These are phyloP conservation scores for Polydrusus tereticollis DNA, from an alignment of 2,888 invertebrate species.

Conservation along the genomic window DNA sequence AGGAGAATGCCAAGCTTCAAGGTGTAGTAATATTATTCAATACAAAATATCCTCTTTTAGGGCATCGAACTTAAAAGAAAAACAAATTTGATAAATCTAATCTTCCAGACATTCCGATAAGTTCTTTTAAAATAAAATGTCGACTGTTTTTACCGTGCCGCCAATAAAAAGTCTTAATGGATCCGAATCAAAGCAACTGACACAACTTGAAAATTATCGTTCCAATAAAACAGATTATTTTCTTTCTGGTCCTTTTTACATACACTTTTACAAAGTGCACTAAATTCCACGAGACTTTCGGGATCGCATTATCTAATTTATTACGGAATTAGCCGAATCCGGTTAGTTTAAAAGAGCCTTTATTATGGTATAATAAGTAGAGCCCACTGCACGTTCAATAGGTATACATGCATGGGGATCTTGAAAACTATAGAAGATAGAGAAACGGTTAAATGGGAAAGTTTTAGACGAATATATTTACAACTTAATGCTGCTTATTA, in stretches of 20 bases:
- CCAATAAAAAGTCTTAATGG: not conserved
- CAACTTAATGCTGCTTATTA: too few species aligned
- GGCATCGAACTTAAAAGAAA: too few species aligned
- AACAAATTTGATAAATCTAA: too few species aligned
- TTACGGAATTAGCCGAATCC: constrained; percentile 23
- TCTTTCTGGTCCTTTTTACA: constrained; percentile 33
- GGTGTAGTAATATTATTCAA: too few species aligned
- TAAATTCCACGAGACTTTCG: constrained; percentile 24
- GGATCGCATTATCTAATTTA: constrained; percentile 37
- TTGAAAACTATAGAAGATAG: too few species aligned
- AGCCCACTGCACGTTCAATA: too few species aligned
- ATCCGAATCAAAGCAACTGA: constrained; percentile 5
- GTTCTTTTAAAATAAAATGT: not conserved
- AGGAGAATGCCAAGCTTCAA: too few species aligned
- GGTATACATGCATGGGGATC: too few species aligned
- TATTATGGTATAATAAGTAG: too few species aligned
- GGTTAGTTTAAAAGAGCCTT: constrained; percentile 32
- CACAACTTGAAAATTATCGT: constrained; percentile 13
- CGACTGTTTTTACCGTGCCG: not conserved
- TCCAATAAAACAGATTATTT: constrained; percentile 36
- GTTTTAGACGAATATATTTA: too few species aligned
- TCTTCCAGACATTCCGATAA: not conserved
- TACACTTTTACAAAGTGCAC: constrained; percentile 31
- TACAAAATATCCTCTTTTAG: too few species aligned
- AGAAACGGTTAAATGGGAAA: too few species aligned